Conservation (phyloP, 2,888 invertebrate species). For the Smittia sp. region DNA sequence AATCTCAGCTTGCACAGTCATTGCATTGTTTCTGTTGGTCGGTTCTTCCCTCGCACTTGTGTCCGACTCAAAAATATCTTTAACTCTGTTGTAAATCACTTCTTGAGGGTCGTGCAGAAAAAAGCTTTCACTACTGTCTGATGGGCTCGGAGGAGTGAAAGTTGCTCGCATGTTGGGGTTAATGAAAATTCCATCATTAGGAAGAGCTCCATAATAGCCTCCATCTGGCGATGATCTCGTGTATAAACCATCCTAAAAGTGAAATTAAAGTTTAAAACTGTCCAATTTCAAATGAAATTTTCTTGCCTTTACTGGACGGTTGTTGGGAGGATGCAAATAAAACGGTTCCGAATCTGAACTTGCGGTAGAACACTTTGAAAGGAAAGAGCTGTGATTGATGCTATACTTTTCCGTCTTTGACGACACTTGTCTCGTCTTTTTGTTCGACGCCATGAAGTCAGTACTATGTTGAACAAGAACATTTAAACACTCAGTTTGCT, state of each 20-base stretch:
- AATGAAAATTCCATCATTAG: conserved; percentile 73
- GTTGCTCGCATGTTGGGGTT: conserved; percentile 72
- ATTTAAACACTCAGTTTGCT: conserved; percentile 83
- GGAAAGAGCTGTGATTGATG: conserved; percentile 48
- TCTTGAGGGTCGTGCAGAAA: conserved; percentile 82
- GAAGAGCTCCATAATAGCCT: conserved; percentile 49
- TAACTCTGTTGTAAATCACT: conserved; percentile 76
- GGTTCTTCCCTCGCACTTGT: conserved; percentile 47
- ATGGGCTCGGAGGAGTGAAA: conserved; percentile 58
- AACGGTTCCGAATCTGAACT: conserved; percentile 64
- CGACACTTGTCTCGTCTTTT: neutral
- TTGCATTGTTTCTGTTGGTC: conserved; percentile 46
- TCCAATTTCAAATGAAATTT: conserved; percentile 7
- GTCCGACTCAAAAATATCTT: conserved; percentile 72
- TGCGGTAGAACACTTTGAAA: conserved; percentile 53
- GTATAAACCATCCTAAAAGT: conserved; percentile 35
- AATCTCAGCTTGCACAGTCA: conserved; percentile 79
- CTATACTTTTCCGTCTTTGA: neutral
- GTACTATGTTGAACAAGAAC: conserved; percentile 78
- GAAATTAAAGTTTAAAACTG: neutral
- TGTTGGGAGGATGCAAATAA: conserved; percentile 70
- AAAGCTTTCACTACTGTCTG: conserved; percentile 69
- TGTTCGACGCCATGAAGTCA: conserved; percentile 46
- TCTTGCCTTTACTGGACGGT: conserved; percentile 47
- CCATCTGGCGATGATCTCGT: conserved; percentile 50